A percentile compares a stretch with the other conserved stretches of the same genome.
These are phyloP conservation scores for silkworm (Bombyx mori) DNA, from an alignment of 1,140 invertebrate species.

Conservation along the genomic window DNA sequence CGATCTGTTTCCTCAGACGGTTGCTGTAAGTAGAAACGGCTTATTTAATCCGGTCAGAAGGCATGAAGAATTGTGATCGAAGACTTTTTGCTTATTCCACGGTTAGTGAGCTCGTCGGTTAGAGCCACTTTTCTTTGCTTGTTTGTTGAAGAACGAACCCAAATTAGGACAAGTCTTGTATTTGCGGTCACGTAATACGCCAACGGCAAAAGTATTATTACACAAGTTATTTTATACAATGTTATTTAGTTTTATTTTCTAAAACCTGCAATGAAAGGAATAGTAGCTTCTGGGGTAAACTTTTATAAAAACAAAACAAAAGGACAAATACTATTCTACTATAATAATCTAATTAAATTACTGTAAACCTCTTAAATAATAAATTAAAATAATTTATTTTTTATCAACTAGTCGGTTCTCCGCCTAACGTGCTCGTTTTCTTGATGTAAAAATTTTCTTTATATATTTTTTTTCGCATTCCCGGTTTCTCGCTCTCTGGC, in stretches of 20 bases:
- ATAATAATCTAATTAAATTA: too few relatives aligned
- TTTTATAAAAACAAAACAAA: constrained; percentile 3
- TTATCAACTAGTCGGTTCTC: constrained; percentile 43
- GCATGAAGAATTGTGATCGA: constrained; percentile 30
- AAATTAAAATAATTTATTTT: constrained; percentile 22
- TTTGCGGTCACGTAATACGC: constrained; percentile 50
- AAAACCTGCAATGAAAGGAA: too few relatives aligned
- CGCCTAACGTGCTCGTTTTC: constrained; percentile 43
- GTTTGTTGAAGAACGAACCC: constrained; percentile 19
- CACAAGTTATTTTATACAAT: constrained; percentile 19
- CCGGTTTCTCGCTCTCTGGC: constrained; percentile 50
- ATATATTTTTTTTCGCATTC: constrained; percentile 56
- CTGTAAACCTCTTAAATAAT: constrained; percentile 15
- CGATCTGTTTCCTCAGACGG: neutral
- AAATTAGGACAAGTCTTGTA: constrained; percentile 25
- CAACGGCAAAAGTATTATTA: constrained; percentile 52
- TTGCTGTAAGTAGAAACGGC: neutral
- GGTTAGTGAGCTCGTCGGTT: constrained; percentile 35
- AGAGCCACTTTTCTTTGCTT: constrained; percentile 33
- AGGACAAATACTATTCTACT: neutral
- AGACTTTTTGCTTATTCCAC: constrained; percentile 40
- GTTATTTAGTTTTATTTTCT: neutral
- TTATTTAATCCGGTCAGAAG: constrained; percentile 1
- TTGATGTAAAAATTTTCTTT: constrained; percentile 65
- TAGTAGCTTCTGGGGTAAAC: too few relatives aligned